Base-by-base conservation (phyloP, 2,888 invertebrate species). In the Macrophya annulata region DNA sequence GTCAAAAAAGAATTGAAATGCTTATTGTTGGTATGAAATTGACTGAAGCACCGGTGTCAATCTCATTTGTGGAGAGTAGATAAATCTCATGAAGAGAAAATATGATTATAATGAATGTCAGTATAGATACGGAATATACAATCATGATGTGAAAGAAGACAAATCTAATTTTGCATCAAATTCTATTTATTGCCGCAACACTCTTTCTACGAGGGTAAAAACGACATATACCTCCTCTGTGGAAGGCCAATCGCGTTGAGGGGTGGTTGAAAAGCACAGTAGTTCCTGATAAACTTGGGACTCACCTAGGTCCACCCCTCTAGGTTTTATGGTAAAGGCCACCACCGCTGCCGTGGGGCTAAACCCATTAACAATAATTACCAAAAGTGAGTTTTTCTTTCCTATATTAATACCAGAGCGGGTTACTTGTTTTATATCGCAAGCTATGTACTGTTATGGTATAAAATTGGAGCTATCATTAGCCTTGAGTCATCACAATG, bases 281-380 rank as follows among this genome's bases (percentile, higher is more conserved):
- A 93, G 93, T 91, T 93, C 93, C 87, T 93, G 93, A 92, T 93
- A 93, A 90, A 93, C 92, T 91, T 92, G 91, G 87, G 93, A 92
- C 87, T 93, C 93, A 90, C 91, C 93, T 91, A 91, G 90, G 90
- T 93, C 93, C 91, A 90, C 89, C 88, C 89, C 91, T 89, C 92
- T 93, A 91, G 93, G 92, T 90, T 92, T 93, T 90, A 93, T 93
- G 90, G 93, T 92, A 92, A 93, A 93, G 86, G 91, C 91, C 91
- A 92, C 92, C 90, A 92, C 91, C 89, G 91, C 90, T 89, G 90
- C 90, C 89, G 91, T 91, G 90, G 93, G 90, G 90, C 93, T 93
- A 92, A 91, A 93, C 85, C 88, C 88, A 90, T 90, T 87, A 88
- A 90, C 79, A 90, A 81, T 89, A 86, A 82, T 90, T 91, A 89